Base-by-base conservation (phyloP, 2,113 vertebrate species). In the Fregata magnificens region DNA sequence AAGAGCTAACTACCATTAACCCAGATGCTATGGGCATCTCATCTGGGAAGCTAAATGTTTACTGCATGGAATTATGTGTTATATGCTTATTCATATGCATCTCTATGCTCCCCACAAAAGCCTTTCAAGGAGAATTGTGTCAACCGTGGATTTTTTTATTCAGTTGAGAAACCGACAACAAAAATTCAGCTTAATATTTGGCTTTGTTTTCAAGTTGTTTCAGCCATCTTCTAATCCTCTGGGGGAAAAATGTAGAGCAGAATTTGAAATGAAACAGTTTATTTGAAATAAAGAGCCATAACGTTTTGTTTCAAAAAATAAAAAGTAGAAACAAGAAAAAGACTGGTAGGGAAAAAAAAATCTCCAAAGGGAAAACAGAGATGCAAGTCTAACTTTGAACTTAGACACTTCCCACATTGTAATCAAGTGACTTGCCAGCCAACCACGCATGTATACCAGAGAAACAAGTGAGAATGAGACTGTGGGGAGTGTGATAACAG, bases 381-480 rank as follows among this genome's bases (percentile, higher is more conserved):
- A 93, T 25, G 16, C 28, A 86, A 94, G 73, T 45, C 85, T 86
- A 66, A 78, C 82, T 96, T 93, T 95, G 93, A 96, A 97, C 81
- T 77, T 85, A 78, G 77, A 88, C 56, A 78, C 88, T 93, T 97
- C 82, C 95, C 65, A 88, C 90, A 34, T 58, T 52, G 83, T 67
- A 97, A 96, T 96, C 90, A 86, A 97, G 93, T 59, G 58, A 81
- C 79, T 92, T 94, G 85, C 91, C 86, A 86, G 81, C 78, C 85
- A 97, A 56, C 85, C 95, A 71, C 74, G 93, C 50, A 52, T 24
- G 45, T 65, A 65, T 28, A 88, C 53, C 63, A 86, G 78, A 90
- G 91, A 88, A 97, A 63, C 45, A 96, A 97, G 95, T 95, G 96
- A 95, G 95, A 98, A 98, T 96, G 94, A 96, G 90, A 94, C 82